Evolutionary conservation across 1,140 invertebrate genomes (phyloP), one percentile per base, ranked within the genome.

Genomic region (Calephelis virginiensis): DNA sequence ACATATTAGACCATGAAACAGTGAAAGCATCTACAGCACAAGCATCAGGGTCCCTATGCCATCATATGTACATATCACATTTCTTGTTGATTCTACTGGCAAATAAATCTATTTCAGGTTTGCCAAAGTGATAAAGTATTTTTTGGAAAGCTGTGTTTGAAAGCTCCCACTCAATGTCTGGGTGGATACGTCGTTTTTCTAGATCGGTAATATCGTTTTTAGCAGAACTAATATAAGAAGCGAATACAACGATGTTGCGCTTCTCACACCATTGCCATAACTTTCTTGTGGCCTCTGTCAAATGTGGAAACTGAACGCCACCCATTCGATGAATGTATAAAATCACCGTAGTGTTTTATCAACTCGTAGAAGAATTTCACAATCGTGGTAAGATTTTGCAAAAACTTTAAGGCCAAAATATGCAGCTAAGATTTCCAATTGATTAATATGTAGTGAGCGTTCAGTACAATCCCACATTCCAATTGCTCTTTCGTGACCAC

Each of bases 11-110:
- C 63, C 63, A 64, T 8, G 6, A 5, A 64, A n/a, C n/a, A 13
- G 63, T 64, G 13, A 64, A 50, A 8, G 63, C 17, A 38, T 64
- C 63, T 40, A 56, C 37, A 6, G 28, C 63, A 13, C 43, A 45
- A 8, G 63, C 63, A 13, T 64, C 49, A 38, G 49, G 13, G 8
- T 53, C 50, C 5, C 28, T 13, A 14, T 53, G 50, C 12, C 12
- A 53, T n/a, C 0, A 17, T 6, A 53, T 13, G 50, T 53, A 53
- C 8, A 9, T 14, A 53, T 9, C 8, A 53, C 13, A 53, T 53
- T 53, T n/a, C 9, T 8, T 53, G 28, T 43, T 43, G 6, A 53
- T 53, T 17, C 50, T 13, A 53, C 50, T 53, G 12, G 50, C 50
- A 13, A 53, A 53, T 14, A 53, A 14, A 14, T 53, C 12, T 14